phyloP scores from a whole-genome alignment of 1,140 invertebrate genomes.

The Eufriesea mexicana region DNA sequence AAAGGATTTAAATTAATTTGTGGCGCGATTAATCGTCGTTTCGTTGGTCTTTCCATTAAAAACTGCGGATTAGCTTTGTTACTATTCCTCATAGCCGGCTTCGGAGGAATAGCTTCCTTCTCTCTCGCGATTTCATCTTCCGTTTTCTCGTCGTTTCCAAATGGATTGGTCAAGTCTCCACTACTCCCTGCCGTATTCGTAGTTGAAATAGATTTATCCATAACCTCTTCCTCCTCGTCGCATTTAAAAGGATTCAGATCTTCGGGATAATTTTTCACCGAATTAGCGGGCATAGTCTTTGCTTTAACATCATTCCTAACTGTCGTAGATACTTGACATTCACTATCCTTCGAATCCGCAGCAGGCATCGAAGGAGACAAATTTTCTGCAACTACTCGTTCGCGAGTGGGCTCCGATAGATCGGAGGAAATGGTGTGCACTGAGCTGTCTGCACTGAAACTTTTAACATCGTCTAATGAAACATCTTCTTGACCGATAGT shows the following conservation, averaged over 20 bases:
- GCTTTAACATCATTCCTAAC: background rate
- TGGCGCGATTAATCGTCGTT: conserved; percentile 78
- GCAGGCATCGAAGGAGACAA: too few relatives aligned
- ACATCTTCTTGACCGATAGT: background rate
- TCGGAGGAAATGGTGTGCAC: background rate
- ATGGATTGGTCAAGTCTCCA: conserved; percentile 85
- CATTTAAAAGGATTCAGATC: conserved; percentile 91
- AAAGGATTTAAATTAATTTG: conserved; percentile 86
- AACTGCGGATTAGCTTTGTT: conserved; percentile 45
- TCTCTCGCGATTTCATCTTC: background rate
- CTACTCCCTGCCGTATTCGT: conserved; percentile 17
- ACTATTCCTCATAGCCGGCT: conserved; percentile 70
- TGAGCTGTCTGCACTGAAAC: background rate
- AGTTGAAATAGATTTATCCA: background rate
- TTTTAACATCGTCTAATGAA: background rate
- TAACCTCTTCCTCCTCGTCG: conserved; percentile 83
- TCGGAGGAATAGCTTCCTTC: conserved; percentile 37
- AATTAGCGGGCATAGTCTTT: background rate
- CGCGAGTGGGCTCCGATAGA: background rate
- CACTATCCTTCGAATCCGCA: background rate
- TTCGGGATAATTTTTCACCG: conserved; percentile 85
- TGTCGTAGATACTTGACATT: background rate
- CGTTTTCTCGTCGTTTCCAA: conserved; percentile 87
- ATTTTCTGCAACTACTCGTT: background rate
- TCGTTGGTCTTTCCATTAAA: conserved; percentile 62